Percentiles rank a stretch among this genome's conserved stretches.
Conservation (phyloP, 2,797 vertebrate genomes). For the Arnoldichthys spilopterus region DNA sequence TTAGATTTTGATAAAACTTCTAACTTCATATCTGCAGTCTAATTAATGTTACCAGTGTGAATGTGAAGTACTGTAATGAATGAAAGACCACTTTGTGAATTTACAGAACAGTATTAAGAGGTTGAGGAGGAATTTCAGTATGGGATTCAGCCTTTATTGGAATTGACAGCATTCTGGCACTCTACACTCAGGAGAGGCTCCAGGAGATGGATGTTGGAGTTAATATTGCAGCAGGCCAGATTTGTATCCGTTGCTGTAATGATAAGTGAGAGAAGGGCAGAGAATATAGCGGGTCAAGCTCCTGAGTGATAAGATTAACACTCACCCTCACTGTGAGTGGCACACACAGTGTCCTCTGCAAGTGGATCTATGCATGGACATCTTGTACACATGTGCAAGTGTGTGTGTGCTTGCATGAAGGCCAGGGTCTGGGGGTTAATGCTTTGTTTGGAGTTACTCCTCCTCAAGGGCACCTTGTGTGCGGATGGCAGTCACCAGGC, state of each 20-base stretch:
- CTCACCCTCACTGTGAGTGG: neutral
- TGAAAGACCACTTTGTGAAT: neutral
- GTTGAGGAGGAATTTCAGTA: neutral
- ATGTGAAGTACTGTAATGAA: neutral
- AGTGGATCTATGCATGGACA: neutral
- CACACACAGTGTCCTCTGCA: neutral
- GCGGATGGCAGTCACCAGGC: constrained; percentile 64
- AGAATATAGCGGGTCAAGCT: constrained; percentile 16
- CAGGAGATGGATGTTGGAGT: neutral
- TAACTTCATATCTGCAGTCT: too few species aligned
- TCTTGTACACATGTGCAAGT: neutral
- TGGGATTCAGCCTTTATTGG: neutral
- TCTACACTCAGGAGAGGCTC: neutral
- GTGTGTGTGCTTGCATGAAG: neutral
- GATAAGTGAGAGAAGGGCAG: constrained; percentile 21
- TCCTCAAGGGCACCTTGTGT: constrained; percentile 75
- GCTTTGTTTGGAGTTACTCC: constrained; percentile 48
- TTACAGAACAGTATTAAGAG: neutral
- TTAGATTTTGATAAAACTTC: too few species aligned
- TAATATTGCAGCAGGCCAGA: constrained; percentile 15
- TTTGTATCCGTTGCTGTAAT: constrained; percentile 38
- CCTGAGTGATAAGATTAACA: constrained; percentile 16
- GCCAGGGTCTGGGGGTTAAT: constrained; percentile 36
- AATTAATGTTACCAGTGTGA: neutral
- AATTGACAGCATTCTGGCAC: neutral